A percentile compares a stretch with the other conserved stretches of the same genome.
These are phyloP conservation scores for Andrena marginata DNA, from an alignment of 2,888 invertebrate genomes.

Conservation along the genomic window DNA sequence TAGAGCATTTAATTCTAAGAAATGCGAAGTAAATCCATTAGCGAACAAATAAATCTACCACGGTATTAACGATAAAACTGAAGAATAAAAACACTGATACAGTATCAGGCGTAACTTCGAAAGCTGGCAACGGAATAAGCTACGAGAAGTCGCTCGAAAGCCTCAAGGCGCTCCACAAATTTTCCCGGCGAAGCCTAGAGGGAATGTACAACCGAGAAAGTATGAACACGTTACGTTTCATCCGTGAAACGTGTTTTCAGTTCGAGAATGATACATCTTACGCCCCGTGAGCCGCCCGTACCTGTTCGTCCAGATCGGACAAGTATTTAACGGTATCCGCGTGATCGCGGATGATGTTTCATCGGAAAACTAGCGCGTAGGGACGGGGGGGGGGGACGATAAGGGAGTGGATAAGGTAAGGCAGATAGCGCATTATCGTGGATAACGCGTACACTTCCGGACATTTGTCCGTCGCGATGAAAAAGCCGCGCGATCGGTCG, in stretches of 20 bases:
- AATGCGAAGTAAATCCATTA: no score
- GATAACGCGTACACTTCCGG: slow-evolving; percentile 52
- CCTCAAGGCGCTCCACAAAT: no score
- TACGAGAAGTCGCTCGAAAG: no score
- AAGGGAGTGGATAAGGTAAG: slow-evolving; percentile 20
- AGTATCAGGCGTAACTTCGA: no score
- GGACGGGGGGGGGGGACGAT: not conserved
- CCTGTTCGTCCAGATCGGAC: not conserved
- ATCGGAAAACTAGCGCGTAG: slow-evolving; percentile 9
- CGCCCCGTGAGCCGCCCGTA: not conserved
- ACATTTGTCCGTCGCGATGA: slow-evolving; percentile 33
- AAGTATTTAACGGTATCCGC: slow-evolving; percentile 39
- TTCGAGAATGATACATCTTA: not conserved
- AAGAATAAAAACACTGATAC: no score
- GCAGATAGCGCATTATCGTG: slow-evolving; percentile 22
- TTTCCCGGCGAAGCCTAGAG: no score
- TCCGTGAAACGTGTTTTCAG: not conserved
- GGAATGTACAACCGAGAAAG: not conserved
- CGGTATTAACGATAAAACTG: no score
- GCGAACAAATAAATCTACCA: no score
- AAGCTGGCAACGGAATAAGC: no score
- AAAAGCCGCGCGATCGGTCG: slow-evolving; percentile 30
- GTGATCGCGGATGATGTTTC: slow-evolving; percentile 19
- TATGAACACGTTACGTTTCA: not conserved
- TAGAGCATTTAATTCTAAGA: no score